Conservation (phyloP, 2,888 invertebrate genomes). For the Drosophila cracens region DNA sequence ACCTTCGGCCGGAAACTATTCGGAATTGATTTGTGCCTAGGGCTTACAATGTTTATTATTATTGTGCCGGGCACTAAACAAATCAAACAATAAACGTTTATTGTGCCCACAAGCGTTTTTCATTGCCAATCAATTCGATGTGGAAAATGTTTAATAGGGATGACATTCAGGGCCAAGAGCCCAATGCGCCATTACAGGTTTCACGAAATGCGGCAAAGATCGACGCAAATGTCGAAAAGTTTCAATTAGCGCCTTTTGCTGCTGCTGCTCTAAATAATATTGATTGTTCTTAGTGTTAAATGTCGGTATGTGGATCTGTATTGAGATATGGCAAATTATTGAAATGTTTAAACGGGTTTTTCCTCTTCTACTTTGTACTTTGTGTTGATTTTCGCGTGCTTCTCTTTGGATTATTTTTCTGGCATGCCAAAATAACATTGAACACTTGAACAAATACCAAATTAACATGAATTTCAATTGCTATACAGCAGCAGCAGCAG, state of each 20-base stretch:
- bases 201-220: conserved; percentile 22
- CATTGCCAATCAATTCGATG: conserved; percentile 72
- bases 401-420: conserved; percentile 53
- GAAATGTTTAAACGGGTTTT: conserved; percentile 41
- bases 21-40: conserved; percentile 62
- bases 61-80: conserved; percentile 68
- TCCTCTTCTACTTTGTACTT: neutral
- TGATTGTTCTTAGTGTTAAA: conserved; percentile 36
- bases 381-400: conserved; percentile 16
- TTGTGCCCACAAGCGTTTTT: conserved; percentile 68
- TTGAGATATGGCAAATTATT: conserved; percentile 32
- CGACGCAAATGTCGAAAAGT: conserved; percentile 50
- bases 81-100: conserved; percentile 76
- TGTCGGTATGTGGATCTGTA: conserved; percentile 11
- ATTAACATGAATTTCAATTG: conserved; percentile 65
- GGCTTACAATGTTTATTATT: conserved; percentile 70
- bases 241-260: conserved; percentile 65
- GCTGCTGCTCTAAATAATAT: conserved; percentile 38
- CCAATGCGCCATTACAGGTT: neutral
- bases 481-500: conserved; percentile 16
- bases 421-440: conserved; percentile 42
- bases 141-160: conserved; percentile 39
- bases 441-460: conserved; percentile 67
- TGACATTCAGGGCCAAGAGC: conserved; percentile 14
- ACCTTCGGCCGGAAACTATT: conserved; percentile 59